Percentiles rank a stretch among this genome's conserved stretches.
phyloP scores from a whole-genome alignment of 2,888 invertebrate species.

The Agrypnus murinus region DNA sequence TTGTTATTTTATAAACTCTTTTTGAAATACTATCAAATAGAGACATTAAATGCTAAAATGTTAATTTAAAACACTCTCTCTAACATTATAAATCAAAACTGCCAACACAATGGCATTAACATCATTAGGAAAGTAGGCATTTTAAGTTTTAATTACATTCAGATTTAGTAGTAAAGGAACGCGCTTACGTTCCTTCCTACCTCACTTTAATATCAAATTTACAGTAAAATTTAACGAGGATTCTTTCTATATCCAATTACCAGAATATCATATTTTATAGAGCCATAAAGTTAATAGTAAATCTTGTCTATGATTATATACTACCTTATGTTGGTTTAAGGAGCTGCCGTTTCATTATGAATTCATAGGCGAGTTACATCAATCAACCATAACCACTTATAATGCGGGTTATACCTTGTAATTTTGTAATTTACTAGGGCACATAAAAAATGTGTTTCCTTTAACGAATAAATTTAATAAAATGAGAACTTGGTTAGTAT shows the following conservation, averaged over 20 bases:
- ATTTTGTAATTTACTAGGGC: constrained; percentile 22
- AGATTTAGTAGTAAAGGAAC: background rate
- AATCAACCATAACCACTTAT: constrained; percentile 21
- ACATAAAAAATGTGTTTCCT: background rate
- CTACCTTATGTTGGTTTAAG: constrained; percentile 30
- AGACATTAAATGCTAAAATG: constrained; percentile 8
- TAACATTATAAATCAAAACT: constrained; percentile 15
- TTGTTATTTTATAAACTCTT: constrained; percentile 21
- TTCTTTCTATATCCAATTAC: constrained; percentile 57
- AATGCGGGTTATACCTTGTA: constrained; percentile 9
- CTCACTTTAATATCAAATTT: constrained; percentile 14
- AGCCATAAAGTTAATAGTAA: constrained; percentile 59
- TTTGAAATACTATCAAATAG: constrained; percentile 28
- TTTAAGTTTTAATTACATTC: too few relatives aligned
- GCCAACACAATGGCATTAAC: constrained; percentile 5
- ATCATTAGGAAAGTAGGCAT: background rate
- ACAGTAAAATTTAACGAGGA: constrained; percentile 47
- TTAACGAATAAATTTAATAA: background rate
- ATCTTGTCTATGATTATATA: constrained; percentile 56
- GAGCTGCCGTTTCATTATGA: constrained; percentile 30
- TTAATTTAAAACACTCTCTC: constrained; percentile 13
- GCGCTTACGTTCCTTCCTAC: background rate
- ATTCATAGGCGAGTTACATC: constrained; percentile 29
- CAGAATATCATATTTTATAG: constrained; percentile 61
- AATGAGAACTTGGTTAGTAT: constrained; percentile 20